Base-by-base conservation (phyloP, 2,888 invertebrate species). In the Nipponacmea schrenckii region DNA sequence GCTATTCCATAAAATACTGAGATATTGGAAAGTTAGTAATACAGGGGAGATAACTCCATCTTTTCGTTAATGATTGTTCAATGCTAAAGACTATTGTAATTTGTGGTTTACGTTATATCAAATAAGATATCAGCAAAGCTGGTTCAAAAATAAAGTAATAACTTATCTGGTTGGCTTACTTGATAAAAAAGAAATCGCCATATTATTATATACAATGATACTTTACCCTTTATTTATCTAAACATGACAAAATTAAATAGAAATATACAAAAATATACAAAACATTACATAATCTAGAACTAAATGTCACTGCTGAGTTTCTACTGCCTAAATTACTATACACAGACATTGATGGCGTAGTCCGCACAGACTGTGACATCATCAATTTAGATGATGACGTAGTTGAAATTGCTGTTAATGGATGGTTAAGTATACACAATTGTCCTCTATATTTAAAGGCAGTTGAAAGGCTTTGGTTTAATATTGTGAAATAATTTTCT, bases 401-500 rank as follows among this genome's bases (percentile, higher is more conserved):
- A 56, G 56, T 56, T 24, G 56, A 56, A 56, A 56, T 24, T 56
- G 56, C 56, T 56, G 56, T 56, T 56, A 56, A 56, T 56, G 56
- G 56, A 56, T 56, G 56, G 56, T 56, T 56, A 24, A 56, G 56
- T 15, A 56, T 56, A 24, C 56, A 56, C 24, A 56, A 56, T 56
- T 56, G 56, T 56, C 56, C 56, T 24, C 56, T 20, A 56, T 56
- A 56, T 56, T 56, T 56, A 24, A 56, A 56, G 56, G 56, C 56
- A 56, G 56, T 56, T 56, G 56, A 56, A 56, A 56, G 56, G 56
- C 56, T 80, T 72, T 80, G 77, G 72, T 82, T 84, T 48, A 83
- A 74, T 17, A 81, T 77, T 66, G 79, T 74, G 73, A 82, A 82
- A 73, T 83, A 83, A 12, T 80, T 75, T 50, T 83, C 77, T 12